These are phyloP conservation scores for Sceloporus tristichus DNA, from an alignment of 2,113 vertebrate species.

Conservation along the genomic window DNA sequence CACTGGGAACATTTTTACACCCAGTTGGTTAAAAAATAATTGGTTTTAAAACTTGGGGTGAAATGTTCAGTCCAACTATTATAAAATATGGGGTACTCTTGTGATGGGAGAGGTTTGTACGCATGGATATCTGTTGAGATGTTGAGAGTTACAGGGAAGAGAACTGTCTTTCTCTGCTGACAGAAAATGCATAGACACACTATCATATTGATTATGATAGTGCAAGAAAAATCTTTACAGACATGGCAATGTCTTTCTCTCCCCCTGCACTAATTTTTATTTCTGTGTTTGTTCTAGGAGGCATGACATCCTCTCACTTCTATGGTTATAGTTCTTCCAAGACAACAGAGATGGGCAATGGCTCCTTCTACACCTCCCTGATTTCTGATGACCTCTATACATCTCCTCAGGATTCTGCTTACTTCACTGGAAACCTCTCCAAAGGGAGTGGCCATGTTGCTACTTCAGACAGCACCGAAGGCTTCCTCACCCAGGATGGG, in stretches of 20 bases:
- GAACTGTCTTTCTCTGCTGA: not conserved
- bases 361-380: conserved; percentile 91
- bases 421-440: conserved; percentile 86
- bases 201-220: not conserved
- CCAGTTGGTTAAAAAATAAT: too few relatives aligned
- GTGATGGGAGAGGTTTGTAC: not conserved
- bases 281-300: conserved; percentile 79
- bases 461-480: conserved; percentile 73
- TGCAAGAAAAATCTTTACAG: not conserved
- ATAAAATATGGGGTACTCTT: too few relatives aligned
- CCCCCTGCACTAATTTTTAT: conserved; percentile 15
- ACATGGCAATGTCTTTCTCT: too few relatives aligned
- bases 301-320: conserved; percentile 62
- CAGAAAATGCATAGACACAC: not conserved
- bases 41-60: too few relatives aligned
- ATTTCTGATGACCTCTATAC: conserved; percentile 85
- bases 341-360: conserved; percentile 79
- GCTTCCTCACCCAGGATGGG: conserved; percentile 78
- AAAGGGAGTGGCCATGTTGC: conserved; percentile 72
- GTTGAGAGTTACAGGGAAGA: not conserved
- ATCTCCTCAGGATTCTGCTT: conserved; percentile 81
- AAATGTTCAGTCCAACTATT: too few relatives aligned
- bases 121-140: not conserved
- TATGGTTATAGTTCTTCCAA: conserved; percentile 70
- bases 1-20: too few relatives aligned